phyloP scores from a whole-genome alignment of 1,140 invertebrate genomes.

The Sipha flava region DNA sequence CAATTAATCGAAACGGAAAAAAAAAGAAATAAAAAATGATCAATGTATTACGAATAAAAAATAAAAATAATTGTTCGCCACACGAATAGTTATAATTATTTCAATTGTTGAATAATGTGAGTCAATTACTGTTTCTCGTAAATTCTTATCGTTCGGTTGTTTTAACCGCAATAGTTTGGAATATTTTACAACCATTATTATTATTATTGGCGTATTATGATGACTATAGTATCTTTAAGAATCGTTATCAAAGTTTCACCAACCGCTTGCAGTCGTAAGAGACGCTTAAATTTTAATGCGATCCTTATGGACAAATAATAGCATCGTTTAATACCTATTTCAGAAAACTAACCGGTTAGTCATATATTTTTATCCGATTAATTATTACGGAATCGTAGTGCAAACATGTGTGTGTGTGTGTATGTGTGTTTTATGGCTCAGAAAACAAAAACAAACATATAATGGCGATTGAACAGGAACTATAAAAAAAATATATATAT shows the following conservation, averaged over 20 bases:
- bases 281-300: background rate
- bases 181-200: background rate
- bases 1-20: too few species aligned
- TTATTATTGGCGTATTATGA: background rate
- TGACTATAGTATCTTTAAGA: background rate
- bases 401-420: too few species aligned
- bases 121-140: background rate
- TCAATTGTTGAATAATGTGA: too few species aligned
- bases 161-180: background rate
- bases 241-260: background rate
- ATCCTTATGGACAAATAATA: background rate
- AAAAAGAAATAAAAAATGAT: too few species aligned
- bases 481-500: conserved; percentile 21
- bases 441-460: conserved; percentile 1
- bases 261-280: background rate
- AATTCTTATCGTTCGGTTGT: background rate
- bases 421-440: conserved; percentile 7
- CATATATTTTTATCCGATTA: background rate
- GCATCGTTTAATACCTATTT: background rate
- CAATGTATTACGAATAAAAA: background rate
- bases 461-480: conserved; percentile 22
- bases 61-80: background rate
- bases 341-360: background rate
- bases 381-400: background rate
- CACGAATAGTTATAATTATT: too few species aligned